A percentile compares a stretch with the other conserved stretches of the same genome.
Conservation (phyloP, 2,888 invertebrate species). For the Incurvaria masculella region DNA sequence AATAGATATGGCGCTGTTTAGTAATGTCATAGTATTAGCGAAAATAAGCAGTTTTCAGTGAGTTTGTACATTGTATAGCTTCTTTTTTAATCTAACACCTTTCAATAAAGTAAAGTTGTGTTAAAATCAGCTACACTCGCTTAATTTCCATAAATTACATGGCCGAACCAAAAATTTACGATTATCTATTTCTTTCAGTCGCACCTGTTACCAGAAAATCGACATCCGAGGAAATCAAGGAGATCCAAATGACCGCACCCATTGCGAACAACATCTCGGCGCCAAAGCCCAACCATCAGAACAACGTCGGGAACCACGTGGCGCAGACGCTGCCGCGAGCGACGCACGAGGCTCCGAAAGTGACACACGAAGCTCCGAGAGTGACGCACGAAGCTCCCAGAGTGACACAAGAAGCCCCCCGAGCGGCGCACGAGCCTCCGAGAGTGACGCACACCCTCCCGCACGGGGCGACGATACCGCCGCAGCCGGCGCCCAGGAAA, state of each 20-base stretch:
- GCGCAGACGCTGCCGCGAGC: slow-evolving; percentile 7
- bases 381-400: slow-evolving; percentile 19
- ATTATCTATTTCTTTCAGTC: slow-evolving; percentile 22
- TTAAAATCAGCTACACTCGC: too few species aligned
- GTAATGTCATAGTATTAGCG: too few species aligned
- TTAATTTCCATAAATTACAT: too few species aligned
- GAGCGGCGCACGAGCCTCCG: slow-evolving; percentile 18
- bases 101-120: too few species aligned
- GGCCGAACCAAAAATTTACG: background rate
- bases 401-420: slow-evolving; percentile 9
- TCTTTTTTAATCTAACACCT: too few species aligned
- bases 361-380: slow-evolving; percentile 17
- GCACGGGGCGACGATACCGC: slow-evolving; percentile 25
- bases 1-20: too few species aligned
- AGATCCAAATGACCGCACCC: slow-evolving; percentile 38
- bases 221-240: slow-evolving; percentile 47
- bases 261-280: slow-evolving; percentile 27
- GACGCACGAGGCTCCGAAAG: slow-evolving; percentile 17
- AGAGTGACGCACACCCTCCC: slow-evolving; percentile 20
- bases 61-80: too few species aligned
- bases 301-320: slow-evolving; percentile 8
- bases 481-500: slow-evolving; percentile 48
- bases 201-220: slow-evolving; percentile 38
- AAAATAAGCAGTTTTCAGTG: too few species aligned
- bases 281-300: slow-evolving; percentile 14